A percentile compares a stretch with the other conserved stretches of the same genome.
Conservation (phyloP, 2,888 invertebrate genomes). For the Dione vanillae region DNA sequence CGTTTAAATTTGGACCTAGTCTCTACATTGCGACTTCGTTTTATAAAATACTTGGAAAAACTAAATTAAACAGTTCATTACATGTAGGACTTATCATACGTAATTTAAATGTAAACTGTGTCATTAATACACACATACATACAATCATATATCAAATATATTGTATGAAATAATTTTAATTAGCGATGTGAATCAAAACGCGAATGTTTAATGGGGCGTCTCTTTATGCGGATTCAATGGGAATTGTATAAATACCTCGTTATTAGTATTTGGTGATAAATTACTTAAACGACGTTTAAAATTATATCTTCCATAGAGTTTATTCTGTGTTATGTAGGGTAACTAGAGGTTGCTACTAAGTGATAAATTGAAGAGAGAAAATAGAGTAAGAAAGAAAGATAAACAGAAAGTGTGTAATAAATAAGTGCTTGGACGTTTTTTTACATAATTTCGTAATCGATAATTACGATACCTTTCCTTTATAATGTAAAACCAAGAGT, state of each 20-base stretch:
- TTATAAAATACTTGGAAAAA: not conserved
- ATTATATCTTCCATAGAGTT: not conserved
- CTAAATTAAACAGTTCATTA: not conserved
- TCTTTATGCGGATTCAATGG: conserved; percentile 21
- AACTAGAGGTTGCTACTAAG: no score
- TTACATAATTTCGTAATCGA: no score
- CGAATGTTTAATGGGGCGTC: conserved; percentile 4
- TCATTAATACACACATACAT: conserved; percentile 8
- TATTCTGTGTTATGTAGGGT: no score
- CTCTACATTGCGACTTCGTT: not conserved
- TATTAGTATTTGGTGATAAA: conserved; percentile 12
- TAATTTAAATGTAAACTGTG: not conserved
- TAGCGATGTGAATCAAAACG: conserved; percentile 21
- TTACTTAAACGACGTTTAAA: not conserved
- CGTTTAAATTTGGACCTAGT: not conserved
- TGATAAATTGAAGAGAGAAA: no score
- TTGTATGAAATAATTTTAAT: conserved; percentile 24
- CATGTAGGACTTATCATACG: not conserved
- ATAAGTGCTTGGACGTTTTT: no score
- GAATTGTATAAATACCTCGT: conserved; percentile 7
- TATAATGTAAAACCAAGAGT: no score
- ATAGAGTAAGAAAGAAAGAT: no score
- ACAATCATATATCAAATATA: not conserved
- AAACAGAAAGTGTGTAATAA: no score
- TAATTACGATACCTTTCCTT: no score